Percentiles rank a stretch among this genome's conserved stretches.
These are phyloP conservation scores for Cephus cinctus DNA, from an alignment of 1,140 invertebrate genomes.

Conservation along the genomic window DNA sequence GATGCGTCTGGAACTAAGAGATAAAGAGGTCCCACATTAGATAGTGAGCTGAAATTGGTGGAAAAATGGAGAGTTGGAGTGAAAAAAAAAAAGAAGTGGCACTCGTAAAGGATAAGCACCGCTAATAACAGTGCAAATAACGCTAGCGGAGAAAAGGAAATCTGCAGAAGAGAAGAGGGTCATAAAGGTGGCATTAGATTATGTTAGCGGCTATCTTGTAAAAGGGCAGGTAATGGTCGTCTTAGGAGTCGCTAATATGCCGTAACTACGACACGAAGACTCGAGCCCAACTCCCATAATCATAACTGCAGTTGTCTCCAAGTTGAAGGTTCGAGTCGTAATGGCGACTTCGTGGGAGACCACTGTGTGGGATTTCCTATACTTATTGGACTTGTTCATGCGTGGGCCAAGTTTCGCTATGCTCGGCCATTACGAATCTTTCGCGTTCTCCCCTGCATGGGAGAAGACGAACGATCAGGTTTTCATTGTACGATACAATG, in stretches of 20 bases:
- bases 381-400: constrained; percentile 17
- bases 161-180: constrained; percentile 12
- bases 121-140: too few species aligned
- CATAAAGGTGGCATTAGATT: constrained; percentile 25
- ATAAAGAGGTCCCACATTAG: too few species aligned
- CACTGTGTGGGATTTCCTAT: constrained; percentile 11
- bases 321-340: too few species aligned
- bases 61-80: background rate
- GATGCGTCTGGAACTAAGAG: too few species aligned
- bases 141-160: background rate
- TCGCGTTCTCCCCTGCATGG: too few species aligned
- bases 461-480: too few species aligned
- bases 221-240: constrained; percentile 20
- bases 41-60: too few species aligned
- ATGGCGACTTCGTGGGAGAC: constrained; percentile 5
- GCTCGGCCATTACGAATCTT: too few species aligned
- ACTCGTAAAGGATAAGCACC: too few species aligned
- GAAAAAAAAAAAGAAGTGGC: background rate
- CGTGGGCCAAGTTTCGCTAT: constrained; percentile 19
- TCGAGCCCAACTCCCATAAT: constrained; percentile 31
- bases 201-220: constrained; percentile 29
- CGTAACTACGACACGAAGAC: constrained; percentile 21
- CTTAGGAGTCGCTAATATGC: constrained; percentile 34
- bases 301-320: constrained; percentile 36
- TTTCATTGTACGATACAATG: too few species aligned